Evolutionary conservation across 2,797 vertebrate genomes (phyloP).

Genomic region (Pangasius krempfi): DNA sequence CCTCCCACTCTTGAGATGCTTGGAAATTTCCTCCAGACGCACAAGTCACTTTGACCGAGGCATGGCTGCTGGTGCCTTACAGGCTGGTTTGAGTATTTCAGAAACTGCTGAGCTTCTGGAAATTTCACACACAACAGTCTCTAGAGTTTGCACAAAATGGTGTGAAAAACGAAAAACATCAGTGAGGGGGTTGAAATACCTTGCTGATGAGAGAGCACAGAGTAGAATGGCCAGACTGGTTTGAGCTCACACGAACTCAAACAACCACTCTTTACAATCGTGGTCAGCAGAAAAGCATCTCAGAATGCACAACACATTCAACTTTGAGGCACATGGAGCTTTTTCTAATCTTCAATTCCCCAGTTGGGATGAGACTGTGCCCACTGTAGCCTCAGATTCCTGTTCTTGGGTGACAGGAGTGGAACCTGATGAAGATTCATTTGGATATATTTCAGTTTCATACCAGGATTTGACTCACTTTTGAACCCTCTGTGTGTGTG

Average conservation of each 20-base stretch:
- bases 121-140: background rate
- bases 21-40: background rate
- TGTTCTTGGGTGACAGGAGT: background rate
- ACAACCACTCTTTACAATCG: background rate
- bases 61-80: background rate
- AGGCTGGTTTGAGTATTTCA: background rate
- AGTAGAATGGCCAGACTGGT: background rate
- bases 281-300: slow-evolving; percentile 1
- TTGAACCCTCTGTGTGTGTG: background rate
- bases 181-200: background rate
- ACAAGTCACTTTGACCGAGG: background rate
- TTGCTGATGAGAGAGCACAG: background rate
- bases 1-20: background rate
- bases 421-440: background rate
- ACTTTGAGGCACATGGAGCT: background rate
- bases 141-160: background rate
- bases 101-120: background rate
- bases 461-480: background rate
- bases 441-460: background rate
- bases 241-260: background rate
- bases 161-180: background rate
- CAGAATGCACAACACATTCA: background rate
- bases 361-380: background rate
- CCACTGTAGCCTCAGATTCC: background rate
- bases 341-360: background rate